Base-by-base conservation (phyloP, 2,113 vertebrate species). In the Chloroceryle aenea region DNA sequence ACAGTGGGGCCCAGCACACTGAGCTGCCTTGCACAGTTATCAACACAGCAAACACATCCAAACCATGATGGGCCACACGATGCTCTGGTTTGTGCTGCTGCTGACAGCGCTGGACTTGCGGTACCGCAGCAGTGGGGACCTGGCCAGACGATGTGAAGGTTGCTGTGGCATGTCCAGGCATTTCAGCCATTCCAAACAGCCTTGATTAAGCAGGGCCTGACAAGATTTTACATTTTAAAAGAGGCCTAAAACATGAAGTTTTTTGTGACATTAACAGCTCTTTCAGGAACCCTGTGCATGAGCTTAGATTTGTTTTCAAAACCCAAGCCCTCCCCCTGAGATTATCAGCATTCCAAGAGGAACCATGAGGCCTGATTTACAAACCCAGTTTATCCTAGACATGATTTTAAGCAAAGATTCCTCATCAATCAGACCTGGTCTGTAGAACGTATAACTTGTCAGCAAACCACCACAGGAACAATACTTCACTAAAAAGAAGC, bases 261-360 rank as follows among this genome's bases (percentile, higher is more conserved):
- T 88, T 71, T 95, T 76, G 38, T 58, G 4, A 90, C 76, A 84
- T 77, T 92, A 93, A 90, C 79, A 95, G n/a, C 10, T 80, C 20
- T 87, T 92, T 80, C 72, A 92, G 75, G 75, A 93, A 72, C 45
- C 13, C 15, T 76, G 34, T 42, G 30, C 63, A 94, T 85, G 85
- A 92, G 50, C 27, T 93, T 40, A 77, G 63, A 77, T 93, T 80
- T 86, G 55, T 74, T 92, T 90, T 79, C 75, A 96, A 95, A 92
- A 93, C 20, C 29, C 72, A 88, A 77, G 82, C 29, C 42, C 67
- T 96, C 92, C 92, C 88, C 86, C 78, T 63, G 85, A 94, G 88
- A 90, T 77, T 15, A 30, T 93, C 90, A 86, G 42, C 72, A 77
- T 93, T 83, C 88, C 72, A 86, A 63, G 14, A 92, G 63, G 63